A percentile compares a stretch with the other conserved stretches of the same genome.
Evolutionary conservation across 2,797 vertebrate species (phyloP).

Genomic region (Vireo griseus): DNA sequence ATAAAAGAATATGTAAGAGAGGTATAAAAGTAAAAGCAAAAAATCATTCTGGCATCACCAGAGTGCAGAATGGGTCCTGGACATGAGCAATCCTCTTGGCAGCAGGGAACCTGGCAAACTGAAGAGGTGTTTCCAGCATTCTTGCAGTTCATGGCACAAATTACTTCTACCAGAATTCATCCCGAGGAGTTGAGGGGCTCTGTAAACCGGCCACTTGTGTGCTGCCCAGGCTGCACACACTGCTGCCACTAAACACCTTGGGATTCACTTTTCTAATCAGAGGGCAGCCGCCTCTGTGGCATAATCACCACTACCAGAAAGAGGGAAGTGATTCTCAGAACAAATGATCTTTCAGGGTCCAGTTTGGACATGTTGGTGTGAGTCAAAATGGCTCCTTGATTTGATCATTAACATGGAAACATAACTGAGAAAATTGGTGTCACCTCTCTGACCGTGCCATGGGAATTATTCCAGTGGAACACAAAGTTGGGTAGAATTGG

Average conservation of each 20-base stretch:
- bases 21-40: no score
- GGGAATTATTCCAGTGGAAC: neutral
- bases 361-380: neutral
- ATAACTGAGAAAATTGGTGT: neutral
- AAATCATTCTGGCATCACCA: neutral
- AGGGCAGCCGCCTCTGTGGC: neutral
- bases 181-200: neutral
- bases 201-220: neutral
- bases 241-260: neutral
- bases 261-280: neutral
- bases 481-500: neutral
- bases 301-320: neutral
- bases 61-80: neutral
- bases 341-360: neutral
- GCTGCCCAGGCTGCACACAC: accelerated
- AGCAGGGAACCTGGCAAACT: neutral
- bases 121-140: neutral
- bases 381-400: neutral
- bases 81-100: neutral
- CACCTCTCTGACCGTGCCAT: neutral
- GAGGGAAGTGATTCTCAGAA: neutral
- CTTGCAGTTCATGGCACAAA: neutral
- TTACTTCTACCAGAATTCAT: neutral
- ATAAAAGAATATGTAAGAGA: no score
- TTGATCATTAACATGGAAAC: neutral